Base-by-base conservation (phyloP, 2,797 vertebrate species). In the Malacoraja senta region DNA sequence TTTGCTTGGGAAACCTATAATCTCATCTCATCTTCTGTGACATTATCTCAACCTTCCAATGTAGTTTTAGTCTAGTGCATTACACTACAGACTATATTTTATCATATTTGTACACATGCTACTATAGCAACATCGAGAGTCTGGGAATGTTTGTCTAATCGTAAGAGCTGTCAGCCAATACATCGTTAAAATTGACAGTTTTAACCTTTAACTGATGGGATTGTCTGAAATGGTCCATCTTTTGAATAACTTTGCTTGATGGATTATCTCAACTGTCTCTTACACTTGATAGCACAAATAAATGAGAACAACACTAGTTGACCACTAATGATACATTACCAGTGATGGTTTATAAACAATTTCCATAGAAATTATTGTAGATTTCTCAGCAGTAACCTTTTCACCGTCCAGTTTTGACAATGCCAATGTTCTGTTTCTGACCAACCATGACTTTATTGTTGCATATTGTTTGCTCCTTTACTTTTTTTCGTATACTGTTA, bases 181-280 rank as follows among this genome's bases (percentile, higher is more conserved):
- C 35, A 74, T 53, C 12, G 68, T 38, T 13, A 38, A 92, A 24
- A 71, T 74, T 92, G 90, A 76, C 71, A 92, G 90, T 58, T 92
- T 53, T 92, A 92, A 76, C 71, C 71, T 92, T 92, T 92, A 76
- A 92, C 90, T 92, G 90, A 92, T 92, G 90, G 38, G 29, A 10
- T 74, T 92, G 90, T 92, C 68, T 76, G n/a, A 92, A 26, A 58
- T 76, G 6, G 71, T 74, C 32, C 10, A 44, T 92, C 35, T 76
- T 21, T 58, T 92, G 68, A 91, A 68, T 29, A 17, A 53, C 38
- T 68, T 65, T 65, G 24, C 9, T 74, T 88, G 63, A 74, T 76
- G 24, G 35, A 53, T 76, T 74, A 72, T 53, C 90, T 29, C 72
- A 74, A 92, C 38, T 74, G 90, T 58, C 38, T 53, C 68, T 92